phyloP scores from a whole-genome alignment of 2,888 invertebrate species.

The Drepana falcataria region DNA sequence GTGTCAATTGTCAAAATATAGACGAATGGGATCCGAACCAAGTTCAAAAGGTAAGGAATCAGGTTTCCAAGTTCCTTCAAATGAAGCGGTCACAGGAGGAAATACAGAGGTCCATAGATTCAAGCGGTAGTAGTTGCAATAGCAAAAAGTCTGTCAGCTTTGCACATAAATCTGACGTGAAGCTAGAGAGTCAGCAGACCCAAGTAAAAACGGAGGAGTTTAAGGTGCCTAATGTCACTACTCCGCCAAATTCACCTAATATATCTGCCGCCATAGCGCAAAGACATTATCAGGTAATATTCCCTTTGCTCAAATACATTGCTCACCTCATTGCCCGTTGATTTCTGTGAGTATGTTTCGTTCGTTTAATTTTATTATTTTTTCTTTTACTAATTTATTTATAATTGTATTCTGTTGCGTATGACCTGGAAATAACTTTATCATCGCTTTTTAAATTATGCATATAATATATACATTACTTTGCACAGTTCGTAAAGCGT shows the following conservation, averaged over 20 bases:
- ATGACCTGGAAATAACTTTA: conserved; percentile 5
- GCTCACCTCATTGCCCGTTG: conserved; percentile 59
- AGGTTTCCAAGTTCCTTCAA: conserved; percentile 84
- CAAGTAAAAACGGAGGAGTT: conserved; percentile 74
- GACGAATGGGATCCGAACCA: conserved; percentile 84
- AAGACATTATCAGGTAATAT: conserved; percentile 78
- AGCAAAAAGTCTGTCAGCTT: conserved; percentile 88
- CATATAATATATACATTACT: conserved; percentile 14
- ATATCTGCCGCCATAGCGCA: conserved; percentile 81
- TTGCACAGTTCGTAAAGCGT: conserved; percentile 20
- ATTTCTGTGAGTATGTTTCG: conserved; percentile 71
- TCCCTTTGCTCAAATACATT: conserved; percentile 32
- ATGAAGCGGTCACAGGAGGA: conserved; percentile 85
- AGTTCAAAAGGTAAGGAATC: conserved; percentile 83
- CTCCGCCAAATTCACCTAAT: conserved; percentile 87
- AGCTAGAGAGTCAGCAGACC: conserved; percentile 56
- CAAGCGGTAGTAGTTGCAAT: conserved; percentile 78
- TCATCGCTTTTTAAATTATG: neutral
- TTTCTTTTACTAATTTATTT: conserved; percentile 17
- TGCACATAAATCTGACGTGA: conserved; percentile 78
- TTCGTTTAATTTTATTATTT: conserved; percentile 45
- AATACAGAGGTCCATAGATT: conserved; percentile 78
- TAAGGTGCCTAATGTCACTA: conserved; percentile 67
- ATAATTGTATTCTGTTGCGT: conserved; percentile 18
- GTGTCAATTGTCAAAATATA: conserved; percentile 83